Conservation (phyloP, 2,113 vertebrate genomes). For the Hippocampus mohnikei region DNA sequence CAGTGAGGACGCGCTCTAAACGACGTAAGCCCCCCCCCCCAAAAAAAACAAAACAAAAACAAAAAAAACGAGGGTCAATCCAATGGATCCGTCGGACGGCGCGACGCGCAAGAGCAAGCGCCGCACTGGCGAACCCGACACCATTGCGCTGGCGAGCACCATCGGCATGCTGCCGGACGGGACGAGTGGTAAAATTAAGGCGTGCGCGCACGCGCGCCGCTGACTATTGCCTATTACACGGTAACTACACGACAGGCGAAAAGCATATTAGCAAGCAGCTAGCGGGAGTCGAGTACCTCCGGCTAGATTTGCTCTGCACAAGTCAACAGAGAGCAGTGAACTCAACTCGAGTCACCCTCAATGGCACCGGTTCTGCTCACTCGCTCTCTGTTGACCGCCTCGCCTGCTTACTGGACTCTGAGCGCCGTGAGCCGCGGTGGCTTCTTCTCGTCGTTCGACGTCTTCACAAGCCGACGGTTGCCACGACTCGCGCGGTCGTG, state of each 20-base stretch:
- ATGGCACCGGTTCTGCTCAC: background rate
- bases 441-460: background rate
- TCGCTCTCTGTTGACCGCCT: background rate
- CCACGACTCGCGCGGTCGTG: too few relatives aligned
- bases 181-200: constrained; percentile 25
- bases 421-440: background rate
- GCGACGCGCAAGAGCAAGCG: constrained; percentile 9
- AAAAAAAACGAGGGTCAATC: too few relatives aligned
- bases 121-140: constrained; percentile 37
- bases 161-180: constrained; percentile 45
- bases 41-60: too few relatives aligned
- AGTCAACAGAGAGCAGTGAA: background rate
- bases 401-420: background rate
- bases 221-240: background rate
- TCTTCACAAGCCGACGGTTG: background rate
- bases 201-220: background rate
- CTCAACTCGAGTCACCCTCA: background rate
- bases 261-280: background rate
- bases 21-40: too few relatives aligned
- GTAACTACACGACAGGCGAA: background rate
- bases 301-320: background rate
- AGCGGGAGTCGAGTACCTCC: background rate
- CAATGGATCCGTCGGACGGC: too few relatives aligned
- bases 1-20: too few relatives aligned
- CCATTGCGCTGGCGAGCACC: constrained; percentile 30